phyloP scores from a whole-genome alignment of 1,140 invertebrate species.

The Hylaeus volcanicus region DNA sequence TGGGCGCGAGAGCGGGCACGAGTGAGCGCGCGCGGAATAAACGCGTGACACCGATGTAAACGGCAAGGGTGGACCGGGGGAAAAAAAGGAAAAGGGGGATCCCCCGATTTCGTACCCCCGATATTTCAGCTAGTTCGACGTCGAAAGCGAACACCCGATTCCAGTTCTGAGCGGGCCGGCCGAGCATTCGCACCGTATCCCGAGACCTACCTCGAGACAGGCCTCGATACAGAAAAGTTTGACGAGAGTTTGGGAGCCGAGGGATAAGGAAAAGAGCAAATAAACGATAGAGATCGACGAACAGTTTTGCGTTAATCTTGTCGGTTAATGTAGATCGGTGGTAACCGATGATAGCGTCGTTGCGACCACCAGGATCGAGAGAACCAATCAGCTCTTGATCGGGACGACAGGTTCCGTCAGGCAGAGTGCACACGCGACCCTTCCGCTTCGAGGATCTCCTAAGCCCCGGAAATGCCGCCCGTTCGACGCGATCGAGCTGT shows the following conservation, averaged over 20 bases:
- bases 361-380: constrained; percentile 31
- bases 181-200: constrained; percentile 63
- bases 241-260: not conserved
- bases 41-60: constrained; percentile 46
- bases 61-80: constrained; percentile 56
- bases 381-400: constrained; percentile 11
- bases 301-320: too few relatives aligned
- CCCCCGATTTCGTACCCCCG: constrained; percentile 60
- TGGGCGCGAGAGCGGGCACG: constrained; percentile 9
- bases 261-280: not conserved
- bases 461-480: not conserved
- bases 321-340: not conserved
- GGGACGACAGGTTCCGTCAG: too few relatives aligned
- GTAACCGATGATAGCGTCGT: constrained; percentile 23
- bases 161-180: constrained; percentile 74
- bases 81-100: constrained; percentile 66
- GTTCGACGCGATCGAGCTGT: not conserved
- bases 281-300: not conserved
- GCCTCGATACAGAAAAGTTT: not conserved
- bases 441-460: not conserved
- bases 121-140: constrained; percentile 53
- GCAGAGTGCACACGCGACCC: not conserved
- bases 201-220: not conserved
- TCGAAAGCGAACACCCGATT: constrained; percentile 50
- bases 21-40: constrained; percentile 55